Conservation (phyloP, 2,797 vertebrate genomes). For the Pipistrellus nathusii region DNA sequence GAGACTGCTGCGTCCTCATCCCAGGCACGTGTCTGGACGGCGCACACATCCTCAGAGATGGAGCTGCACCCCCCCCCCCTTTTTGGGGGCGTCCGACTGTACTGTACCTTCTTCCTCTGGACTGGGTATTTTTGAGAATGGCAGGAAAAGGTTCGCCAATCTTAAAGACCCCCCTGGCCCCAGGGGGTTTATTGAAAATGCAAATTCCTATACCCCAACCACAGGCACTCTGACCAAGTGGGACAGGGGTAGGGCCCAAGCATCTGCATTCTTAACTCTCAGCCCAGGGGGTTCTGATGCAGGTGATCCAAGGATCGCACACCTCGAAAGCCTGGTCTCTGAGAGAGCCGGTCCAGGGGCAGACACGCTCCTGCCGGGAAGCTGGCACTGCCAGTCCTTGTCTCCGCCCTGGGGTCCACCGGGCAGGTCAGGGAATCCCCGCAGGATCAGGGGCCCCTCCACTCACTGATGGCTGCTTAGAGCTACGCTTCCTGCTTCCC, state of each 20-base stretch:
- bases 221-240: background rate
- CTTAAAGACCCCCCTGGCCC: background rate
- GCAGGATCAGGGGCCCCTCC: constrained; percentile 53
- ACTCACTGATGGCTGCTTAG: constrained; percentile 52
- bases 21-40: fast-evolving
- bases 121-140: background rate
- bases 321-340: background rate
- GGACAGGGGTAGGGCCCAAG: background rate
- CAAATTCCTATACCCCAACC: background rate
- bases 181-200: background rate
- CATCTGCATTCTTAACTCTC: background rate
- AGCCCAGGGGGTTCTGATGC: background rate
- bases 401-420: constrained; percentile 11
- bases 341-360: background rate
- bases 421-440: constrained; percentile 7
- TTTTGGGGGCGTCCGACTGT: background rate
- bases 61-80: background rate
- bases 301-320: background rate
- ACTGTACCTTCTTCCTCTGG: background rate
- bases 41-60: background rate
- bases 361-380: fast-evolving
- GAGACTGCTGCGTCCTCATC: background rate
- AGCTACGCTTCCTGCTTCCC: constrained; percentile 55
- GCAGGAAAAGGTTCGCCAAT: background rate
- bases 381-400: background rate